Evolutionary conservation across 1,140 invertebrate genomes (phyloP), one percentile per base, ranked within the genome.

Genomic region (Pogonomyrmex californicus): DNA sequence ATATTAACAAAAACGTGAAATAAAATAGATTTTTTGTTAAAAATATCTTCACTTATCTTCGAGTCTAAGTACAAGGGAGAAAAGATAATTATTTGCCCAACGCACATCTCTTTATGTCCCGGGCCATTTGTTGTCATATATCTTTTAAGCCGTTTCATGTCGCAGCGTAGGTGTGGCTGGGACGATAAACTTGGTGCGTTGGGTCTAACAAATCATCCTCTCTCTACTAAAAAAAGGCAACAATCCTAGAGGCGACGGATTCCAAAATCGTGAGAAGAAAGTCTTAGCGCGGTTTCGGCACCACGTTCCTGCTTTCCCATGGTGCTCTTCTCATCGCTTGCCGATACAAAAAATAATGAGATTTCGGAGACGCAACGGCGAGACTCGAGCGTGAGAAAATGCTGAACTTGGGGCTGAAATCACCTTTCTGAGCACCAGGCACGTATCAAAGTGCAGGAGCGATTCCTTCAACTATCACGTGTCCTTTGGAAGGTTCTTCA

Each of bases 311-410:
- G 86, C 73, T 89, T 89, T 92, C 88, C 86, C 87, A 89, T 82
- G 65, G 44, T 54, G 77, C 44, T 7, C 83, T 91, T 88, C 88
- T 77, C 78, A 83, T 75, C 77, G n/a, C 33, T 47, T 23, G 1
- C 44, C 33, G 36, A 51, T 38, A 85, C 58, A 91, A 91, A 88
- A 91, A 90, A 87, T 88, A 81, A 91, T 79, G 90, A 88, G 86
- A 91, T 90, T 91, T 91, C 56, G 83, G 76, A 51, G 85, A 49
- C 44, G 60, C n/a, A 75, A 33, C 66, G 38, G 68, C 71, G 83
- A 44, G 83, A 85, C 41, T 83, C 33, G 54, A 92, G 71, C 92
- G 92, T 93, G 92, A 93, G 92, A 93, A 93, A 85, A 91, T 91
- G 88, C 88, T 87, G 85, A 86, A 92, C 90, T 88, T 89, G 86